Base-by-base conservation (phyloP, 2,888 invertebrate genomes). In the Metalampra italica region DNA sequence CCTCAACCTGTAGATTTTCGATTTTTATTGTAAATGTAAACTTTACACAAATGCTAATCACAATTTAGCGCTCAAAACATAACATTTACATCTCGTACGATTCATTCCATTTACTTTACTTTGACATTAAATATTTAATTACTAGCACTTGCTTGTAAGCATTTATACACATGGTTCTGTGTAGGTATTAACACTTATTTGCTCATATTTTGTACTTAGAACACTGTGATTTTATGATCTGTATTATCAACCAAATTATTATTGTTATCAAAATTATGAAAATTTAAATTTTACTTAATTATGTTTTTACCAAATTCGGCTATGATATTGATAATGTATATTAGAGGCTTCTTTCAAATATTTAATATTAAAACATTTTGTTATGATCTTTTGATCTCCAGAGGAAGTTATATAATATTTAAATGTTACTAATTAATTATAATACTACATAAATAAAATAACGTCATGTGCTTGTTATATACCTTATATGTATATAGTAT, bases 101-200 rank as follows among this genome's bases (percentile, higher is more conserved):
- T 36, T n/a, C 36, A n/a, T 36, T 36, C 36, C 36, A 36, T n/a
- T 36, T 36, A 3, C 8, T 4, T 32, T 32, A 32, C 32, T 9
- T 32, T 32, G 3, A 32, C 32, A 11, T 32, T 32, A 8, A 11
- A 8, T 32, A 32, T 11, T 32, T 32, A 32, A 3, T 32, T 32
- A 32, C 8, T 3, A 12, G 12, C 29, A 43, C 29, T 29, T 43
- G 12, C 13, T 29, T 30, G 42, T 42, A 42, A 12, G n/a, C 55
- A 22, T 1, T 36, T 11, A n/a, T n/a, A 41, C 62, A 66, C 69
- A 66, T 66, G 70, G 66, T 53, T 71, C 71, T 68, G 67, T 71
- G 67, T 68, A n/a, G n/a, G n/a, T n/a, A 66, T 51, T 43, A 44
- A 34, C 36, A 46, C 40, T 54, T 30, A 49, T 51, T 57, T 50